Base-by-base conservation (phyloP, 2,797 vertebrate species). In the Notolepis coatsorum region DNA sequence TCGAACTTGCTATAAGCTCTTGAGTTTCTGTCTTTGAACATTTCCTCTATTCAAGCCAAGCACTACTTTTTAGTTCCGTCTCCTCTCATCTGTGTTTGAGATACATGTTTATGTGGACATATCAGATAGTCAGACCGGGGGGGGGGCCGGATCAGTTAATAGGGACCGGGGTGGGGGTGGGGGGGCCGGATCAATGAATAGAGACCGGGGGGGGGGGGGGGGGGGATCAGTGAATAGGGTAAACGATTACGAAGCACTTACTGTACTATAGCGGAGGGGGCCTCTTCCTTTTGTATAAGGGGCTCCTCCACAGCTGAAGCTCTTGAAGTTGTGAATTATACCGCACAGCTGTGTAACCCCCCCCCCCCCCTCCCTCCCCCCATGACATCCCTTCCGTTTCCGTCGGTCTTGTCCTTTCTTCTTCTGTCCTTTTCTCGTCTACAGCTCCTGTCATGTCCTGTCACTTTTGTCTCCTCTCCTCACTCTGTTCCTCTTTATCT, bases 171-270 rank as follows among this genome's bases (percentile, higher is more conserved):
- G n/a, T n/a, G n/a, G 33, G 24, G 39, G 24, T 70, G 54, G 23
- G 69, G 52, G 69, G 62, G 86, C 57, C 50, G 47, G 49, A 77
- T 68, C 52, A 72, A 70, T 61, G 62, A 84, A 75, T 47, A 65
- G 82, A 68, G 72, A n/a, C n/a, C n/a, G n/a, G n/a, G n/a, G 7
- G 49, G 65, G 49, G 53, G 43, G n/a, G 69, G 52, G 69, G 62
- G 86, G 61, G 57, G 47, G 49, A 77, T 68, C 52, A 72, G 69
- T 61, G 62, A 84, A 75, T 47, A 65, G 82, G 70, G 72, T 75
- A 61, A 80, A 73, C 72, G 79, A 88, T 86, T 89, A 89, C 91
- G 77, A 96, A 98, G 96, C 97, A 98, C 97, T 98, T 94, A 91
- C 87, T 91, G 86, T 91, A 89, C 71, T 80, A 71, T 79, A 79